Evolutionary conservation across 1,140 invertebrate genomes (phyloP).

Genomic region (Drosophila rhopaloa): DNA sequence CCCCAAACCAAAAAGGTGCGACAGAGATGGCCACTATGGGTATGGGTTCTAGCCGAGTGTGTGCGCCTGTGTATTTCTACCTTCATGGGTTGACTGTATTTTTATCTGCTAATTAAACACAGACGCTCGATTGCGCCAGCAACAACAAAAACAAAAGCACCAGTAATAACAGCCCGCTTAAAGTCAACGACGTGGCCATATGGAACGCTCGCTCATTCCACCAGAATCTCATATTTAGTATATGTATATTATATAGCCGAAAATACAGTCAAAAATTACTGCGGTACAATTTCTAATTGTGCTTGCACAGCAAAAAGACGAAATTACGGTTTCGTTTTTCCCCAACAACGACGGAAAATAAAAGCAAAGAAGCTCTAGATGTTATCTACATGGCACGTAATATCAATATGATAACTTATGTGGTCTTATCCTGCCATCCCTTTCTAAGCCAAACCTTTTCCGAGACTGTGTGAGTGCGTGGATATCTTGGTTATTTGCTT

Average conservation of each 20-base stretch:
- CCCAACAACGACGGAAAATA: neutral
- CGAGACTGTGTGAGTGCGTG: conserved; percentile 16
- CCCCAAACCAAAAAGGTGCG: conserved; percentile 32
- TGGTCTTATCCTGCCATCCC: conserved; percentile 21
- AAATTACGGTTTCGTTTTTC: conserved; percentile 4
- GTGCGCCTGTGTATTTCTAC: conserved; percentile 19
- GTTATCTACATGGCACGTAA: conserved; percentile 18
- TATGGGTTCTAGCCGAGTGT: conserved; percentile 5
- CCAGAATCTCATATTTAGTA: conserved; percentile 13
- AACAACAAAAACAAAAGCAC: conserved; percentile 10
- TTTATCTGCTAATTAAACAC: conserved; percentile 83
- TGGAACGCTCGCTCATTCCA: conserved; percentile 31
- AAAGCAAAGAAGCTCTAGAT: neutral
- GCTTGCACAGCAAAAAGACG: conserved; percentile 25
- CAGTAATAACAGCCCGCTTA: conserved; percentile 59
- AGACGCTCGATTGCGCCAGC: conserved; percentile 73
- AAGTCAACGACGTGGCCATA: conserved; percentile 78
- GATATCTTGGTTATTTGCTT: conserved; percentile 64
- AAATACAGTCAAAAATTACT: conserved; percentile 6
- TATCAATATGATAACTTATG: conserved; percentile 9
- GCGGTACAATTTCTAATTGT: conserved; percentile 14
- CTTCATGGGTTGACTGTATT: conserved; percentile 72
- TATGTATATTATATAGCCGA: conserved; percentile 19
- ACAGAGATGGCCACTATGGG: conserved; percentile 22
- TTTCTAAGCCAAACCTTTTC: conserved; percentile 33